A percentile compares a stretch with the other conserved stretches of the same genome.
phyloP scores from a whole-genome alignment of 1,140 invertebrate species.

The Antheraea pernyi region DNA sequence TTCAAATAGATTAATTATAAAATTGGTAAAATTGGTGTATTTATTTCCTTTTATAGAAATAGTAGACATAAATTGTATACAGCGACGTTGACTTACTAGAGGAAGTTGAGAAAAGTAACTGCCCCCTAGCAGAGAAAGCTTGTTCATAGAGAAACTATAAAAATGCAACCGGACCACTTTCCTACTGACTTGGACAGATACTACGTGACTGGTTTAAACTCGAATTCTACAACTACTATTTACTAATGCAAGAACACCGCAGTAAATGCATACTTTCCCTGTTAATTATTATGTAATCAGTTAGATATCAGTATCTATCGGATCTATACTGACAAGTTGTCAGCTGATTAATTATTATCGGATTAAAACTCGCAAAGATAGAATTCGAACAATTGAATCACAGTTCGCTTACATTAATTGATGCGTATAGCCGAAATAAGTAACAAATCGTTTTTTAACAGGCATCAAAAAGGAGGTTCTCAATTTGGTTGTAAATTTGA shows the following conservation, averaged over 20 bases:
- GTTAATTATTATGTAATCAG: slow-evolving; percentile 7
- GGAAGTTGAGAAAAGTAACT: neutral
- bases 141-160: slow-evolving; percentile 48
- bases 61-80: neutral
- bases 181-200: slow-evolving; percentile 28
- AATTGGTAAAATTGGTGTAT: too few relatives aligned
- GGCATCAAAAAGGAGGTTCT: too few relatives aligned
- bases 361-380: too few relatives aligned
- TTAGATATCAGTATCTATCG: neutral
- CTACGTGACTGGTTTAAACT: slow-evolving; percentile 39
- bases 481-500: too few relatives aligned
- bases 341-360: too few relatives aligned
- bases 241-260: slow-evolving; percentile 20
- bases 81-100: neutral
- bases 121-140: slow-evolving; percentile 42
- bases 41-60: neutral
- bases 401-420: too few relatives aligned
- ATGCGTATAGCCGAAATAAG: too few relatives aligned
- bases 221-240: slow-evolving; percentile 23
- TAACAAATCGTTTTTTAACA: too few relatives aligned
- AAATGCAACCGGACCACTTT: slow-evolving; percentile 59
- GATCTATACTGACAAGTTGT: neutral
- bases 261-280: slow-evolving; percentile 38
- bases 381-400: too few relatives aligned
- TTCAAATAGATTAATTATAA: too few relatives aligned